Conservation (phyloP, 2,888 invertebrate genomes). For the Ferdinandea cuprea region DNA sequence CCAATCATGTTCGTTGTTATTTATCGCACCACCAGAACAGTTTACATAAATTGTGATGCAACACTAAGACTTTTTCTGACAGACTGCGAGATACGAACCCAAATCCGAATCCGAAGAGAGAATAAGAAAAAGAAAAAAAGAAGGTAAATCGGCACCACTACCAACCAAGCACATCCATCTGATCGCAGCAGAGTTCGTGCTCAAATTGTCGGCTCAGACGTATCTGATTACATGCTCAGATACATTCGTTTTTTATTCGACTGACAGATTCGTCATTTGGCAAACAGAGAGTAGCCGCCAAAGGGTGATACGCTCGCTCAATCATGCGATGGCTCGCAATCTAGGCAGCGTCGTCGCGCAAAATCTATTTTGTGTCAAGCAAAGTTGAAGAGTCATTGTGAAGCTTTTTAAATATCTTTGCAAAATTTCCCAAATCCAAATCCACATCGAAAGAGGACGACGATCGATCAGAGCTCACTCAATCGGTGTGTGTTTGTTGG, state of each 20-base stretch:
- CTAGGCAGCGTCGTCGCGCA: constrained; percentile 30
- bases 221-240: constrained; percentile 33
- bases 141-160: constrained; percentile 12
- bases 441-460: constrained; percentile 26
- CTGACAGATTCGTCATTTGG: constrained; percentile 56
- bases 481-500: not conserved
- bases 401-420: not conserved
- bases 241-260: constrained; percentile 59
- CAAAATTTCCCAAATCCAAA: not conserved
- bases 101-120: constrained; percentile 35
- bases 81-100: constrained; percentile 28
- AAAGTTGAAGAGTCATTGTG: constrained; percentile 17
- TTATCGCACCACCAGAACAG: constrained; percentile 37
- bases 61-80: constrained; percentile 62
- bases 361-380: constrained; percentile 11
- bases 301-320: constrained; percentile 53
- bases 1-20: constrained; percentile 65
- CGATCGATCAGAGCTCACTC: constrained; percentile 41
- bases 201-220: too few relatives aligned
- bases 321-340: constrained; percentile 55
- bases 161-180: not conserved
- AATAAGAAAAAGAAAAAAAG: too few relatives aligned
- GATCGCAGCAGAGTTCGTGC: too few relatives aligned
- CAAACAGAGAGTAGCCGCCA: constrained; percentile 43
- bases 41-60: constrained; percentile 60